phyloP scores from a whole-genome alignment of 2,113 vertebrate genomes.

The Paradisaea rubra region DNA sequence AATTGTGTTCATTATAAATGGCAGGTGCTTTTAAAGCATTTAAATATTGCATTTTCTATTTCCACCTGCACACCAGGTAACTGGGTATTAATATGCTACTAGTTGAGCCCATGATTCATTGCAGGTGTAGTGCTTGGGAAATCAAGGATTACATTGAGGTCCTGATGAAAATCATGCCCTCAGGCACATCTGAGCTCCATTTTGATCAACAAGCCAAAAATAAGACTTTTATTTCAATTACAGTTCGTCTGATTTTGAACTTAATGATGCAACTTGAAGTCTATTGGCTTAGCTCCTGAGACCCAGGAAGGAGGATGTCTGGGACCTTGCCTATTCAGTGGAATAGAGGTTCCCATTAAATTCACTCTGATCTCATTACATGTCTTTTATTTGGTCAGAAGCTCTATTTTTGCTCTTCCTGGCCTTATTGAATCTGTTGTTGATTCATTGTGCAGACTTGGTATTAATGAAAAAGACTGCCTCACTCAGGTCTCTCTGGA shows the following conservation, averaged over 20 bases:
- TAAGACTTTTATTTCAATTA: slow-evolving; percentile 60
- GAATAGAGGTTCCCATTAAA: slow-evolving; percentile 45
- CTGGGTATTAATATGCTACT: slow-evolving; percentile 59
- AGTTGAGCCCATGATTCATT: slow-evolving; percentile 61
- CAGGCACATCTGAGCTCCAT: slow-evolving; percentile 61
- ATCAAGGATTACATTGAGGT: slow-evolving; percentile 60
- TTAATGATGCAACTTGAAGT: slow-evolving; percentile 63
- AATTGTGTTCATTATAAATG: slow-evolving; percentile 55
- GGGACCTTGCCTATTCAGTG: slow-evolving; percentile 46
- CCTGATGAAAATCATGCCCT: slow-evolving; percentile 65
- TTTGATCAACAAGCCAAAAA: slow-evolving; percentile 55
- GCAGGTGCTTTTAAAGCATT: slow-evolving; percentile 55
- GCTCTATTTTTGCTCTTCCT: slow-evolving; percentile 57
- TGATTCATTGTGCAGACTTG: slow-evolving; percentile 56
- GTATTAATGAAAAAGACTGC: slow-evolving; percentile 42
- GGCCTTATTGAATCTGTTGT: slow-evolving; percentile 66
- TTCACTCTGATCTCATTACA: slow-evolving; percentile 36
- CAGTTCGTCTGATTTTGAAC: slow-evolving; percentile 59
- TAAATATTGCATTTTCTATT: slow-evolving; percentile 58
- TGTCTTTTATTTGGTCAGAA: slow-evolving; percentile 51
- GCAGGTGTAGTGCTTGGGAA: slow-evolving; percentile 62
- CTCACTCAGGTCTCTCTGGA: slow-evolving; percentile 36
- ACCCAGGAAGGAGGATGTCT: slow-evolving; percentile 47
- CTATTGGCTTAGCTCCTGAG: slow-evolving; percentile 53
- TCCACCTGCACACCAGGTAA: slow-evolving; percentile 62